Conservation (phyloP, 2,113 vertebrate species). For the Prunella fulvescens region DNA sequence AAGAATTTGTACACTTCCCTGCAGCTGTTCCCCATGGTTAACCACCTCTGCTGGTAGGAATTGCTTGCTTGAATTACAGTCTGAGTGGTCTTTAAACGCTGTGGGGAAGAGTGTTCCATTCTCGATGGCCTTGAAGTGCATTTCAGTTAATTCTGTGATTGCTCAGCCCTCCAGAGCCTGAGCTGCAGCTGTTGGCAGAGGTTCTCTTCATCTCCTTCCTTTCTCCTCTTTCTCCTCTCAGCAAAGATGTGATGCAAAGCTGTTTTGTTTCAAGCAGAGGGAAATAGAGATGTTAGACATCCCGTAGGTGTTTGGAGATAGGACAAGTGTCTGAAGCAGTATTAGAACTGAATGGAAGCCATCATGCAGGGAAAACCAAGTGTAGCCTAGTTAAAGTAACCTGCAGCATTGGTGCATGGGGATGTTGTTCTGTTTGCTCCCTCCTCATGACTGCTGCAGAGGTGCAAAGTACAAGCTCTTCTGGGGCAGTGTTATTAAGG, state of each 20-base stretch:
- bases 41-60: background rate
- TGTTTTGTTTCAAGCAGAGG: background rate
- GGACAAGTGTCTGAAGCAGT: background rate
- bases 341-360: accelerated
- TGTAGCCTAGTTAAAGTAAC: background rate
- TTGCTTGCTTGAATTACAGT: background rate
- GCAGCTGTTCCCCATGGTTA: background rate
- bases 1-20: background rate
- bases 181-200: background rate
- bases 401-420: background rate
- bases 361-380: background rate
- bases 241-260: background rate
- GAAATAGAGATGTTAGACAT: background rate
- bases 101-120: background rate
- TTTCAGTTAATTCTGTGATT: background rate
- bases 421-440: background rate
- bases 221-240: background rate
- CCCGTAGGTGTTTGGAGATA: background rate
- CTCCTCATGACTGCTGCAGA: background rate
- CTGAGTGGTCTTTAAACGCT: background rate
- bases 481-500: background rate
- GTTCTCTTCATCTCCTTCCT: background rate
- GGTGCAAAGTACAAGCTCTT: background rate
- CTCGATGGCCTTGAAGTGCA: background rate
- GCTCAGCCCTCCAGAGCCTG: background rate